A percentile compares a stretch with the other conserved stretches of the same genome.
These are phyloP conservation scores for Circaetus cinerascens DNA, from an alignment of 2,113 vertebrate genomes.

Conservation along the genomic window DNA sequence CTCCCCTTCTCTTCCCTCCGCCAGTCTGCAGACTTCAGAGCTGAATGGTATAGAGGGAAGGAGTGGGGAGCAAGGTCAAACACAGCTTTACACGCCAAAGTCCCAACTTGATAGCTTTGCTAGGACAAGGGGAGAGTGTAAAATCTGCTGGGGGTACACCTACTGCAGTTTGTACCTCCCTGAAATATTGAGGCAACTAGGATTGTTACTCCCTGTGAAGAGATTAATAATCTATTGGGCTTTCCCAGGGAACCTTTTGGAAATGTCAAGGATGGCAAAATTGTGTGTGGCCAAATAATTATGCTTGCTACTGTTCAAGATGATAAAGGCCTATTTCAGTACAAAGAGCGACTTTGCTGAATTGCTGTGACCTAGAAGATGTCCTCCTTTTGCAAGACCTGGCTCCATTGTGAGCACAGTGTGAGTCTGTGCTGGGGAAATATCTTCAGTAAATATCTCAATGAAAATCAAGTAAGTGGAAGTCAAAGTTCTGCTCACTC, in stretches of 20 bases:
- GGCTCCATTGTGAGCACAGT: neutral
- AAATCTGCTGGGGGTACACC: neutral
- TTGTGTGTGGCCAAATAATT: neutral
- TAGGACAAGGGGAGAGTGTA: neutral
- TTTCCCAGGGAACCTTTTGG: neutral
- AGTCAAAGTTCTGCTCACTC: neutral
- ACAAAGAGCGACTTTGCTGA: neutral
- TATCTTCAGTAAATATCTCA: neutral
- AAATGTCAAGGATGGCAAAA: neutral
- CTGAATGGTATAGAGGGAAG: neutral
- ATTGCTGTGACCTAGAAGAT: neutral
- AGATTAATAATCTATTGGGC: neutral
- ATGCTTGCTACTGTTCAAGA: neutral
- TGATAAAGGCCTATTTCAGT: neutral
- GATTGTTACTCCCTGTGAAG: neutral
- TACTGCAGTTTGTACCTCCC: neutral
- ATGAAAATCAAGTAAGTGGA: neutral
- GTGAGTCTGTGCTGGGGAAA: neutral
- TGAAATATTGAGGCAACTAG: neutral
- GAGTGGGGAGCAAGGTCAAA: neutral
- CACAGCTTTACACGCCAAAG: accelerated
- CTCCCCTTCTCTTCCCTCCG: neutral
- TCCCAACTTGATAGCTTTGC: neutral
- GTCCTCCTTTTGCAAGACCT: neutral
- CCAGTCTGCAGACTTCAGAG: neutral